These are phyloP conservation scores for Gryllus longicercus DNA, from an alignment of 2,888 invertebrate species.

Conservation along the genomic window DNA sequence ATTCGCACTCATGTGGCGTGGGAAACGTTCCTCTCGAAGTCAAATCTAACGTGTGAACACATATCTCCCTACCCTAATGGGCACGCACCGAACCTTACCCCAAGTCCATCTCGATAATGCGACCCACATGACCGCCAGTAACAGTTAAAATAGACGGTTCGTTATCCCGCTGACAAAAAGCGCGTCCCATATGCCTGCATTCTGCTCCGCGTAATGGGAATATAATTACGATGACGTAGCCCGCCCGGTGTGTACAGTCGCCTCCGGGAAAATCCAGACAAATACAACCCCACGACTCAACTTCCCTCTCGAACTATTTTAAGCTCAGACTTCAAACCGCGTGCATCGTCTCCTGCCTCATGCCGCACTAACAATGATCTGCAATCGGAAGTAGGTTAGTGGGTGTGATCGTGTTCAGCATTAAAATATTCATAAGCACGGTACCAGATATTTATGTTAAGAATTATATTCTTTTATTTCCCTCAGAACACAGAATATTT, in stretches of 20 bases:
- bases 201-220: neutral
- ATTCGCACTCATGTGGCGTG: neutral
- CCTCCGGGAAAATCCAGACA: neutral
- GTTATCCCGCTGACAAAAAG: neutral
- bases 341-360: neutral
- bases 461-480: no score
- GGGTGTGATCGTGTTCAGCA: neutral
- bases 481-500: no score
- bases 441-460: no score
- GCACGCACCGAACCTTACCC: slow-evolving; percentile 1
- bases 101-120: neutral
- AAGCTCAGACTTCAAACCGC: neutral
- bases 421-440: no score
- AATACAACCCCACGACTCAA: neutral
- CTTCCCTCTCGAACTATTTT: neutral
- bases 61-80: neutral
- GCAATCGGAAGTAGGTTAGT: neutral
- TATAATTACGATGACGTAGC: slow-evolving; percentile 3
- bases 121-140: slow-evolving; percentile 17
- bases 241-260: neutral
- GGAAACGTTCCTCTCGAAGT: neutral
- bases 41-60: neutral
- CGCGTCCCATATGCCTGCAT: neutral
- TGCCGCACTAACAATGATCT: neutral
- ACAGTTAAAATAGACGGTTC: slow-evolving; percentile 10